phyloP scores from a whole-genome alignment of 2,113 vertebrate genomes.

The Arizona elegans region DNA sequence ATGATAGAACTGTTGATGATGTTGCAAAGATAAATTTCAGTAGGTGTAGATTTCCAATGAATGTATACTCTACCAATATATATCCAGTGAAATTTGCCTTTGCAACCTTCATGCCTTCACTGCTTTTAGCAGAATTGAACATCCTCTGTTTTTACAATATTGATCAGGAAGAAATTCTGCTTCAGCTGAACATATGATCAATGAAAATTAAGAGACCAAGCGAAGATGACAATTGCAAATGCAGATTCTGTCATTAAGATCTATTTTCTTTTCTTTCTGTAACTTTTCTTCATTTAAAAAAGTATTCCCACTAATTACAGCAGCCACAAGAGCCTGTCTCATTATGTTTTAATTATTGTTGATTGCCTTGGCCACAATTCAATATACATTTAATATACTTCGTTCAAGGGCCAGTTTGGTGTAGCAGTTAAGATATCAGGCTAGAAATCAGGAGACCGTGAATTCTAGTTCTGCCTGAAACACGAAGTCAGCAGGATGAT shows the following conservation, averaged over 20 bases:
- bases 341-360: background rate
- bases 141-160: accelerated
- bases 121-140: accelerated
- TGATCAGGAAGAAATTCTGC: background rate
- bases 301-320: background rate
- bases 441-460: background rate
- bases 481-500: background rate
- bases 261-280: background rate
- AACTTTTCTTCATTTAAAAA: background rate
- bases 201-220: background rate
- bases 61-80: background rate
- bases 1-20: background rate
- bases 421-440: background rate
- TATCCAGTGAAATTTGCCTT: background rate
- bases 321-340: background rate
- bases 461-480: background rate
- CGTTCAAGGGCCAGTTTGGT: background rate
- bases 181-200: background rate
- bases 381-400: background rate
- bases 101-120: background rate
- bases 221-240: background rate
- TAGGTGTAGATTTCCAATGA: background rate
- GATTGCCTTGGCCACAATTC: background rate
- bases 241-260: background rate
- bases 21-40: background rate